A percentile compares a stretch with the other conserved stretches of the same genome.
Conservation (phyloP, 2,113 vertebrate species). For the Pollimyrus isidori region DNA sequence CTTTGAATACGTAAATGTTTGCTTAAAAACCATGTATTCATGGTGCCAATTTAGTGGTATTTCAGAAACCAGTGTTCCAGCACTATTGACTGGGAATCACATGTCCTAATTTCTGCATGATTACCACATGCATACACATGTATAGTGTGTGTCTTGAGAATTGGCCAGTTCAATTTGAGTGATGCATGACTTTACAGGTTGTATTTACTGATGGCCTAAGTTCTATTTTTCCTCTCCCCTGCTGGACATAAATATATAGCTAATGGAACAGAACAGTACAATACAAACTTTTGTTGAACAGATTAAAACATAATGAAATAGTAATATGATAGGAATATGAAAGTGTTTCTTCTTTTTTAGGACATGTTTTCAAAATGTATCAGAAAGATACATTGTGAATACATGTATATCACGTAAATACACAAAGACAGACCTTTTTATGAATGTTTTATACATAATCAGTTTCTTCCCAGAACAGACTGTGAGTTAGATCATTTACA, state of each 20-base stretch:
- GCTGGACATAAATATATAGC: neutral
- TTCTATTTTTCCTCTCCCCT: neutral
- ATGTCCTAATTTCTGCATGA: neutral
- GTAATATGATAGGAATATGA: neutral
- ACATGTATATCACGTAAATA: neutral
- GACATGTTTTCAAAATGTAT: neutral
- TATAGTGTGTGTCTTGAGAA: no score
- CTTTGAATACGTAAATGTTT: neutral
- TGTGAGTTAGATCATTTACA: neutral
- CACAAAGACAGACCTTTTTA: neutral
- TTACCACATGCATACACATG: neutral
- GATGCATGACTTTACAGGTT: neutral
- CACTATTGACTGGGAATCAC: neutral
- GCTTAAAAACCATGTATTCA: neutral
- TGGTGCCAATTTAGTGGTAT: neutral
- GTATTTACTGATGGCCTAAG: neutral
- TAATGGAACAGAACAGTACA: neutral
- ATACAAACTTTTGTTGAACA: neutral
- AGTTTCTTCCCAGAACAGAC: neutral
- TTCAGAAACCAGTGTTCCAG: neutral
- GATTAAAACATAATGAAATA: neutral
- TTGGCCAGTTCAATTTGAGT: neutral
- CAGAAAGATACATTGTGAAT: neutral
- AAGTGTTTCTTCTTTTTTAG: neutral
- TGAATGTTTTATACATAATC: neutral